Percentiles rank a stretch among this genome's conserved stretches.
phyloP scores from a whole-genome alignment of 2,888 invertebrate species.

The Acronicta psi region DNA sequence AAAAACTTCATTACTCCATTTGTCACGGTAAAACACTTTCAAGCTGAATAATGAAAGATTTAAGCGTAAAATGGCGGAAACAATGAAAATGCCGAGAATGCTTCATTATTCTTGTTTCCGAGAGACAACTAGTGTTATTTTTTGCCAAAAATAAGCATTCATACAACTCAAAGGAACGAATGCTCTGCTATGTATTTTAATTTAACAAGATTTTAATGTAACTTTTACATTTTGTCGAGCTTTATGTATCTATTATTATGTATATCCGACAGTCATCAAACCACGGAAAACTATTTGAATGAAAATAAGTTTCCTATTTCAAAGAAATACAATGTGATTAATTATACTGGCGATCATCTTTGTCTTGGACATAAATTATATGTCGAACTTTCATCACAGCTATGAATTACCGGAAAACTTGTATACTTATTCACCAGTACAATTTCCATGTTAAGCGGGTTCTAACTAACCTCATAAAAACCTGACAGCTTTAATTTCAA shows the following conservation, averaged over 20 bases:
- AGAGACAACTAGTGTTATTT: not conserved
- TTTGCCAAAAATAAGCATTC: constrained; percentile 20
- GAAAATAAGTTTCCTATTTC: too few relatives aligned
- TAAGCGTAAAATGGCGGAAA: constrained; percentile 7
- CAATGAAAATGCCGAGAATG: constrained; percentile 17
- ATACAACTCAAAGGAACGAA: not conserved
- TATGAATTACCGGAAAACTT: constrained; percentile 17
- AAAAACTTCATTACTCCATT: not conserved
- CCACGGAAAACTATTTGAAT: too few relatives aligned
- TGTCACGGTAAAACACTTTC: constrained; percentile 4
- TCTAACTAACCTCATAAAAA: constrained; percentile 26
- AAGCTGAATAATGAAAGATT: constrained; percentile 10
- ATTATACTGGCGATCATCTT: not conserved
- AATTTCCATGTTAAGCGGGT: constrained; percentile 18
- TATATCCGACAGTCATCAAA: too few relatives aligned
- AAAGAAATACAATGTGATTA: constrained; percentile 2
- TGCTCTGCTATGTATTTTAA: constrained; percentile 6
- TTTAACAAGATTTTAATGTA: too few relatives aligned
- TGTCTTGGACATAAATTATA: not conserved
- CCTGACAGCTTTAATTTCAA: constrained; percentile 40
- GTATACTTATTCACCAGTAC: constrained; percentile 11
- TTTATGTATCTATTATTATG: too few relatives aligned
- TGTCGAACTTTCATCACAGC: not conserved
- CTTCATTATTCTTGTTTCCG: constrained; percentile 12
- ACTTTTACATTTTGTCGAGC: too few relatives aligned